Conservation (phyloP, 2,113 vertebrate genomes). For the Puffinus mauretanicus region DNA sequence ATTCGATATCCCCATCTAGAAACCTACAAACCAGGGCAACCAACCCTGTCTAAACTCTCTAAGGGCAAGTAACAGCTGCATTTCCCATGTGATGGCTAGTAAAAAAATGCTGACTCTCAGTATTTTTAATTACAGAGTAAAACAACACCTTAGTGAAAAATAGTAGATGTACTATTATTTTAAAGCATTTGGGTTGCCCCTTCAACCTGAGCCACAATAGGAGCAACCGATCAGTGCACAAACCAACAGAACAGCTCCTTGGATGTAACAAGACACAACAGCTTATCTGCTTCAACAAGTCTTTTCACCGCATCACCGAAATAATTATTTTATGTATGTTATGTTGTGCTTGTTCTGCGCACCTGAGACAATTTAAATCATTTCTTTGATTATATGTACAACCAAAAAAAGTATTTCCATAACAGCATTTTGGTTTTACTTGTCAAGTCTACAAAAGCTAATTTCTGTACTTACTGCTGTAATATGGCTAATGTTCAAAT, state of each 20-base stretch:
- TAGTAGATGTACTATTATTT: conserved; percentile 4
- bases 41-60: neutral
- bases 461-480: conserved; percentile 2
- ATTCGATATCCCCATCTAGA: conserved; percentile 11
- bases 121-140: conserved; percentile 59
- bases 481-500: conserved; percentile 34
- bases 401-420: neutral
- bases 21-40: conserved; percentile 6
- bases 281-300: neutral
- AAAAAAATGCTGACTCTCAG: conserved; percentile 29
- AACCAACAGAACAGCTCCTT: neutral
- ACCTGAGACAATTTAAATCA: neutral
- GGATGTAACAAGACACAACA: neutral
- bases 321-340: neutral
- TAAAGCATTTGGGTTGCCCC: conserved; percentile 13
- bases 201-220: neutral
- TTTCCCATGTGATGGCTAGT: conserved; percentile 1
- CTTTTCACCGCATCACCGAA: neutral
- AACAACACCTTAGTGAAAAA: conserved; percentile 48
- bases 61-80: conserved; percentile 32
- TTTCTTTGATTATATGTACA: neutral
- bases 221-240: neutral
- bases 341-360: neutral
- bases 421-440: neutral
- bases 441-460: conserved; percentile 13